Percentiles rank a stretch among this genome's conserved stretches.
phyloP scores from a whole-genome alignment of 1,140 invertebrate species.

The Monomorium pharaonis region DNA sequence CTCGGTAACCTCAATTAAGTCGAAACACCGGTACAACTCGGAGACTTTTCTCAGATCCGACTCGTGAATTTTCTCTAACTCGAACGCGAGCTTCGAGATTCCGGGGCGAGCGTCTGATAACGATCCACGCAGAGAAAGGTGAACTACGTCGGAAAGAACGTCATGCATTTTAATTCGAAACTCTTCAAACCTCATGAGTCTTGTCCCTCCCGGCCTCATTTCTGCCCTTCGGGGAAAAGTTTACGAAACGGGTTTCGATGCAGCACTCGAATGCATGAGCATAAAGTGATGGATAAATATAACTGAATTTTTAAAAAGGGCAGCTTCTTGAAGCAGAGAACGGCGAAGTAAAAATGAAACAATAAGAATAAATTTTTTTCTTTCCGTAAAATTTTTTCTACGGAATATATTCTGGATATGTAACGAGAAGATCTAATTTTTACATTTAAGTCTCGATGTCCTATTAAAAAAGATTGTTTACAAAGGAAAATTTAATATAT shows the following conservation, averaged over 20 bases:
- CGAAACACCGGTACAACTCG: constrained; percentile 36
- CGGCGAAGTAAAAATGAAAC: neutral
- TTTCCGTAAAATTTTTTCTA: neutral
- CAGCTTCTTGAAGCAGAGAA: neutral
- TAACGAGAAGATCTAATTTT: neutral
- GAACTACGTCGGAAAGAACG: neutral
- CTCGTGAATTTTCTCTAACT: constrained; percentile 27
- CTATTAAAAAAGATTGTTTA: neutral
- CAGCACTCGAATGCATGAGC: neutral
- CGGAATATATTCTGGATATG: neutral
- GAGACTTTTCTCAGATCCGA: neutral
- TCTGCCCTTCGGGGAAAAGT: constrained; percentile 45
- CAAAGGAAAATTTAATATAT: neutral
- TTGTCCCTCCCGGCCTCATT: neutral
- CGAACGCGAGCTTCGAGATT: constrained; percentile 9
- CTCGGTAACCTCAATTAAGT: constrained; percentile 34
- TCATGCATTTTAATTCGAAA: constrained; percentile 69
- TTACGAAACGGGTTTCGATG: constrained; percentile 60
- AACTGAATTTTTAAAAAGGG: constrained; percentile 9
- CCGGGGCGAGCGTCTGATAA: constrained; percentile 12
- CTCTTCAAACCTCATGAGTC: constrained; percentile 21
- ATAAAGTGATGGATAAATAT: constrained; percentile 18
- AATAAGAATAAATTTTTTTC: neutral
- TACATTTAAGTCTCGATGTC: neutral
- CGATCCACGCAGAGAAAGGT: constrained; percentile 55